These are phyloP conservation scores for Darevskia nairensis DNA, from an alignment of 2,797 vertebrate genomes.

Conservation along the genomic window DNA sequence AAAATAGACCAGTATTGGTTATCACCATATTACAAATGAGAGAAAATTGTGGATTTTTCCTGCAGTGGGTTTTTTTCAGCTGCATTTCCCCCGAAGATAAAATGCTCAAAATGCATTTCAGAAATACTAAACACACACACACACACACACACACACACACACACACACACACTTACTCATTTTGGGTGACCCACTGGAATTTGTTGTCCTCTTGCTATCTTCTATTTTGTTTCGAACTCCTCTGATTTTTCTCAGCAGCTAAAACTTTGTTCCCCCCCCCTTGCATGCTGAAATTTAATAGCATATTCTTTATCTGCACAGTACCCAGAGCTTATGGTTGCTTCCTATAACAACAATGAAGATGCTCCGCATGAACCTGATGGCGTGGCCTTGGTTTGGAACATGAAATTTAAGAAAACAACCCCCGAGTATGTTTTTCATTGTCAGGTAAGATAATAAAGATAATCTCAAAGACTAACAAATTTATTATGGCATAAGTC, in stretches of 20 bases:
- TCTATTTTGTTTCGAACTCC: neutral
- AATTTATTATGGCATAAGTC: neutral
- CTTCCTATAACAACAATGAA: conserved; percentile 97
- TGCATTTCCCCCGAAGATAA: neutral
- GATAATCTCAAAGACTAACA: neutral
- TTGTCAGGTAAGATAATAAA: conserved; percentile 88
- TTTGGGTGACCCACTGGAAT: neutral
- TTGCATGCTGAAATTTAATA: neutral
- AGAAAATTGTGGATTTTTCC: neutral
- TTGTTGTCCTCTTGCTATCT: neutral
- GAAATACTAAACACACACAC: neutral
- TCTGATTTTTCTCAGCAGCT: neutral
- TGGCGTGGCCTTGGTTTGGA: conserved; percentile 95
- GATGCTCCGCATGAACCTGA: conserved; percentile 97
- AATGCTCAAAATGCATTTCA: neutral
- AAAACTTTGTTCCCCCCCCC: neutral
- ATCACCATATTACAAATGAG: neutral
- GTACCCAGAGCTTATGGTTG: conserved; percentile 96
- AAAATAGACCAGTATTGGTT: neutral
- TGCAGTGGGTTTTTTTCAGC: too few species aligned
- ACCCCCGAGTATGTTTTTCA: conserved; percentile 98
- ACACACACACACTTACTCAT: neutral
- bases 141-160: neutral
- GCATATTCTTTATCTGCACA: conserved; percentile 67
- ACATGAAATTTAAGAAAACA: conserved; percentile 98